These are phyloP conservation scores for Misgurnus anguillicaudatus DNA, from an alignment of 2,113 vertebrate genomes.

Conservation along the genomic window DNA sequence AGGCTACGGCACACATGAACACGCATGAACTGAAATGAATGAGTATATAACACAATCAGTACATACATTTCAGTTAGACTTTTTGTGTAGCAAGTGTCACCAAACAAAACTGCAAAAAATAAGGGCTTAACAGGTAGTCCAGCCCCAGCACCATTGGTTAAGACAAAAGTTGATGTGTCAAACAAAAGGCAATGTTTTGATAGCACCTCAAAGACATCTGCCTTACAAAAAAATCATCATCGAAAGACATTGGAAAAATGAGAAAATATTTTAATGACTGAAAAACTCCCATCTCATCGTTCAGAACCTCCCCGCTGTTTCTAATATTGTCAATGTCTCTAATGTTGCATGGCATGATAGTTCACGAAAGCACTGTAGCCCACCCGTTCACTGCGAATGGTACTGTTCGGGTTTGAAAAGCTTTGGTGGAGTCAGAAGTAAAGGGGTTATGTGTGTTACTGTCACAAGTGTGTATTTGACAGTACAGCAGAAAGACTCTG, in stretches of 20 bases:
- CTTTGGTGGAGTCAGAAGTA: background rate
- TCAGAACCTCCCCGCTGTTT: background rate
- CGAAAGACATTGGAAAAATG: too few species aligned
- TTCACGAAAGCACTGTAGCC: conserved; percentile 21
- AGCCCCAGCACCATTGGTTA: too few species aligned
- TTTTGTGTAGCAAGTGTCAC: too few species aligned
- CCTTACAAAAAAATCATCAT: too few species aligned
- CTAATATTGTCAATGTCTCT: background rate
- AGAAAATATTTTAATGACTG: background rate
- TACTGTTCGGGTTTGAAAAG: background rate
- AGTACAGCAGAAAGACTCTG: conserved; percentile 52
- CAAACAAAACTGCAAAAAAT: too few species aligned
- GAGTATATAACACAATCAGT: too few species aligned
- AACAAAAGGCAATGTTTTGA: too few species aligned
- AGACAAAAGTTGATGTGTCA: background rate
- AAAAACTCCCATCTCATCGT: background rate
- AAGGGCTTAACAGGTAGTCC: too few species aligned
- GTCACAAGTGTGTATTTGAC: conserved; percentile 43
- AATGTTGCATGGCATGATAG: conserved; percentile 42
- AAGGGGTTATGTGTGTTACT: conserved; percentile 12
- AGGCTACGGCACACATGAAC: too few species aligned
- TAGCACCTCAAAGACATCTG: too few species aligned
- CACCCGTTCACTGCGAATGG: conserved; percentile 25
- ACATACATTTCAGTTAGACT: too few species aligned
- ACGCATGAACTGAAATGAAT: too few species aligned